Conservation (phyloP, 2,797 vertebrate genomes). For the Xiphophorus birchmanni region DNA sequence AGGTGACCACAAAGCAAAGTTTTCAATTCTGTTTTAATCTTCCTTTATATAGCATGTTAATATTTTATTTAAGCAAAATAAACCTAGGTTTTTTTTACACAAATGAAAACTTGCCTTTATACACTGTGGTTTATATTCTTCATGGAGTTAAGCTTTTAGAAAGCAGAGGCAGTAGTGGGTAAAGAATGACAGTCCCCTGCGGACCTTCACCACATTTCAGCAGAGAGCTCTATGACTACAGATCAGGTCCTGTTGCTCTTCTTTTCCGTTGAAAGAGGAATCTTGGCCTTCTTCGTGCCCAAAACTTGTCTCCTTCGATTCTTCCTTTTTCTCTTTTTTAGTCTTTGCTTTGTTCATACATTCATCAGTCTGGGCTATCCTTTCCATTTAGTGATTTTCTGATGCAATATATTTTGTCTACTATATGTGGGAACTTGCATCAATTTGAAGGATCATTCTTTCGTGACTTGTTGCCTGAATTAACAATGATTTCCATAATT, state of each 20-base stretch:
- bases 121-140: conserved; percentile 40
- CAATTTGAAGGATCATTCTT: conserved; percentile 57
- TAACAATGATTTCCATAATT: conserved; percentile 64
- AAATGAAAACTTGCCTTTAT: conserved; percentile 2
- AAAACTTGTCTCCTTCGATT: conserved; percentile 36
- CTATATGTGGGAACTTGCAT: conserved; percentile 73
- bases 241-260: conserved; percentile 67
- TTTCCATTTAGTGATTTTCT: conserved; percentile 63
- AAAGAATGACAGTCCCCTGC: conserved; percentile 51
- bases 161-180: conserved; percentile 42
- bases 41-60: not conserved
- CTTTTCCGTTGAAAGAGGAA: conserved; percentile 47
- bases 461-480: conserved; percentile 54
- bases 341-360: conserved; percentile 33
- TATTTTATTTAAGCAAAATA: not conserved
- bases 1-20: not conserved
- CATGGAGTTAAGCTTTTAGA: conserved; percentile 46
- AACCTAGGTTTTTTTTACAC: not conserved
- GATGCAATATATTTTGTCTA: conserved; percentile 66
- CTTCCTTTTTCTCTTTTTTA: not conserved
- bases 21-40: not conserved
- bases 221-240: conserved; percentile 61
- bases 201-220: conserved; percentile 47
- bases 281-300: conserved; percentile 31
- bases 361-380: conserved; percentile 46